phyloP scores from a whole-genome alignment of 2,797 vertebrate genomes.

The Galago senegalensis region DNA sequence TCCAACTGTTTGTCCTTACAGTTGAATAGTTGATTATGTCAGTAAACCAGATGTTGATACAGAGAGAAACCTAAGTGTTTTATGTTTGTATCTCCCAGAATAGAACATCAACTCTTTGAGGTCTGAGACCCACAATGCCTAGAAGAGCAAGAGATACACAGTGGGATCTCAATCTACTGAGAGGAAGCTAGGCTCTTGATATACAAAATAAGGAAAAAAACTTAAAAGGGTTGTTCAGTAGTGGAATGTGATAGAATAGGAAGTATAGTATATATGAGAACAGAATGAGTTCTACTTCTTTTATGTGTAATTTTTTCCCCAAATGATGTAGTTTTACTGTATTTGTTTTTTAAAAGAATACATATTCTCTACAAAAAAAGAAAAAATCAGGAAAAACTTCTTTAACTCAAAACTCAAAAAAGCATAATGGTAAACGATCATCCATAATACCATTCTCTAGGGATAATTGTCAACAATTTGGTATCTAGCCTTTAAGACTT shows the following conservation, averaged over 20 bases:
- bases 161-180: background rate
- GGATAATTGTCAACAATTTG: constrained; percentile 32
- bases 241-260: background rate
- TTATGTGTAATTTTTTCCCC: background rate
- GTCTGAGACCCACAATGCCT: background rate
- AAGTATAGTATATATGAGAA: background rate
- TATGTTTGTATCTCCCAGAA: constrained; percentile 50
- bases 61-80: constrained; percentile 52
- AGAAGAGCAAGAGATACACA: background rate
- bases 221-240: background rate
- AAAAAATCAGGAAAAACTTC: constrained; percentile 39
- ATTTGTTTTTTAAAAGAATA: constrained; percentile 43
- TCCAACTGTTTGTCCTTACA: constrained; percentile 72
- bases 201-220: background rate
- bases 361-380: background rate
- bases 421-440: constrained; percentile 21
- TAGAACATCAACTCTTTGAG: constrained; percentile 37
- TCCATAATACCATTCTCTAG: constrained; percentile 33
- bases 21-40: constrained; percentile 45
- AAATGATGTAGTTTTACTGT: constrained; percentile 1
- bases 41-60: constrained; percentile 65
- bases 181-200: background rate
- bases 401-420: constrained; percentile 50
- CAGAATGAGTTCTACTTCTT: background rate
- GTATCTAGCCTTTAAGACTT: constrained; percentile 1